Evolutionary conservation across 2,888 invertebrate genomes (phyloP).

Genomic region (Lordiphosa fenestrarum): DNA sequence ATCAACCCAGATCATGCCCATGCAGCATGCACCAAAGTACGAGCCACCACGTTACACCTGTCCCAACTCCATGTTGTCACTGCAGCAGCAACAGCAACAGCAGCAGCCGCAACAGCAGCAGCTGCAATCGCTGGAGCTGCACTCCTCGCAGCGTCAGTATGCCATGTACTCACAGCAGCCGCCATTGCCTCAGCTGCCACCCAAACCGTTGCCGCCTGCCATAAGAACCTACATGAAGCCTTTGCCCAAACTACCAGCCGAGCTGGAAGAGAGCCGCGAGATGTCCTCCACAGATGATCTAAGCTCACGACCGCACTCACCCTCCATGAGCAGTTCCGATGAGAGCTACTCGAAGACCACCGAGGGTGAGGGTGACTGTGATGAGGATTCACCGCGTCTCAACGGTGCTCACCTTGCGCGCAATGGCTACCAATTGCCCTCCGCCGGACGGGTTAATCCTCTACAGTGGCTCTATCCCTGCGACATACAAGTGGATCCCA

Average conservation of each 20-base stretch:
- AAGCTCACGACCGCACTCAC: conserved; percentile 89
- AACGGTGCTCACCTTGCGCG: conserved; percentile 66
- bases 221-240: conserved; percentile 82
- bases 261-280: conserved; percentile 79
- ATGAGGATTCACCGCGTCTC: conserved; percentile 77
- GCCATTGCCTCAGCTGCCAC: conserved; percentile 77
- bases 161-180: conserved; percentile 76
- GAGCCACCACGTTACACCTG: conserved; percentile 80
- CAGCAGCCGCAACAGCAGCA: conserved; percentile 44
- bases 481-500: conserved; percentile 83
- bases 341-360: conserved; percentile 92
- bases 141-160: conserved; percentile 59
- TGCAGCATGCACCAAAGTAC: conserved; percentile 79
- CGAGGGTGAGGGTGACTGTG: conserved; percentile 84
- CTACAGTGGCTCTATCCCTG: conserved; percentile 84
- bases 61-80: conserved; percentile 77
- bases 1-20: conserved; percentile 75
- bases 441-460: conserved; percentile 77
- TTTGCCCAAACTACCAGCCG: conserved; percentile 82
- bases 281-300: conserved; percentile 90
- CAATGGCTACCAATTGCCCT: conserved; percentile 17
- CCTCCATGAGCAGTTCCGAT: conserved; percentile 91
- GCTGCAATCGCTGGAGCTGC: conserved; percentile 6
- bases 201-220: conserved; percentile 82
- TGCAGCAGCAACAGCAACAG: conserved; percentile 72